These are phyloP conservation scores for Uria aalge DNA, from an alignment of 2,113 vertebrate species.

Conservation along the genomic window DNA sequence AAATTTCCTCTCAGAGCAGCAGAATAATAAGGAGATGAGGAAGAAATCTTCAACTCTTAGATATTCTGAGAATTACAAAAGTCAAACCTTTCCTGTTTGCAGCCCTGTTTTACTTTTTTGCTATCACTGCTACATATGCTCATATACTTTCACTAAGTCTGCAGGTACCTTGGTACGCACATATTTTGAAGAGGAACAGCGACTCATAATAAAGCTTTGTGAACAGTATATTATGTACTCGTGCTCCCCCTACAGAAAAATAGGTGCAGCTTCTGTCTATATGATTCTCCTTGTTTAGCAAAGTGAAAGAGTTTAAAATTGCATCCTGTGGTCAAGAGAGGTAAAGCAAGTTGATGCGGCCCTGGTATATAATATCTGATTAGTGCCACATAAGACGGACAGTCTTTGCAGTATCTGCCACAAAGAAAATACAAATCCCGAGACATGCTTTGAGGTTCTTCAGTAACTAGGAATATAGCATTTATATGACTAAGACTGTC, in stretches of 20 bases:
- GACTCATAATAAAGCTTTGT: background rate
- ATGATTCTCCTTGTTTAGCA: background rate
- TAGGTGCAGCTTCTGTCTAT: background rate
- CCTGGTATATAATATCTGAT: background rate
- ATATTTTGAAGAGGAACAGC: background rate
- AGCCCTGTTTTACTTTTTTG: background rate
- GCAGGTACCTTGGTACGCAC: fast-evolving
- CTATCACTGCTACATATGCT: background rate
- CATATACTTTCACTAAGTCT: background rate
- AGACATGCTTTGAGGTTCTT: background rate
- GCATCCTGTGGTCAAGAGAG: background rate
- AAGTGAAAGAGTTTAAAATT: background rate
- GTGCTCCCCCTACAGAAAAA: slow-evolving; percentile 34
- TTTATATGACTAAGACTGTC: background rate
- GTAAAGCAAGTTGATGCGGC: background rate
- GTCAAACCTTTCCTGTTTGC: background rate
- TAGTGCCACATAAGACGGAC: background rate
- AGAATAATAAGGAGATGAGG: background rate
- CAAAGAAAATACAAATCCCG: background rate
- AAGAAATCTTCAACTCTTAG: background rate
- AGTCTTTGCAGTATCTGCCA: background rate
- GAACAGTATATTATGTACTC: background rate
- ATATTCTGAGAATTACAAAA: background rate
- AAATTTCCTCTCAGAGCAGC: background rate
- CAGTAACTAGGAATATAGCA: background rate